A percentile compares a stretch with the other conserved stretches of the same genome.
Evolutionary conservation across 2,113 vertebrate genomes (phyloP).

Genomic region (Brienomyrus brachyistius): DNA sequence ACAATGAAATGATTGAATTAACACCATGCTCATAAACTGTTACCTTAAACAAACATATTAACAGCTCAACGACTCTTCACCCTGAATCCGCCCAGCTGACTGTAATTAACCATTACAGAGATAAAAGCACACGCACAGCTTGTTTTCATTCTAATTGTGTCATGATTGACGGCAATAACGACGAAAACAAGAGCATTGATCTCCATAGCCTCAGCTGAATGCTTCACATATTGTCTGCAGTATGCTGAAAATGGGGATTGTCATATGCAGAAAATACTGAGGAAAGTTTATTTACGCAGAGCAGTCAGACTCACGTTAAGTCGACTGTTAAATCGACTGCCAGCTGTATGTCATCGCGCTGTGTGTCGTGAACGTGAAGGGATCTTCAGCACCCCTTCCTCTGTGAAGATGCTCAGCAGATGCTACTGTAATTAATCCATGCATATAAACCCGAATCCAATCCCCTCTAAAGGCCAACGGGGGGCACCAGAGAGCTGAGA

Average conservation of each 20-base stretch:
- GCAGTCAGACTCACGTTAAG: neutral
- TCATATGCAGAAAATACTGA: neutral
- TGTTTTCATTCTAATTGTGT: neutral
- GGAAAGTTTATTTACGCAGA: neutral
- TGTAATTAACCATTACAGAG: neutral
- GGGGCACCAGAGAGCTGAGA: neutral
- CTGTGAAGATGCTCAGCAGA: neutral
- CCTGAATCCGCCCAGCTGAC: neutral
- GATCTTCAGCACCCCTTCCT: neutral
- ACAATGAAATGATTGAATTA: neutral
- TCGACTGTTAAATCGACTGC: neutral
- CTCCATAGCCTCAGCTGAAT: neutral
- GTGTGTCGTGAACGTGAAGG: neutral
- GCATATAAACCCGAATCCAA: neutral
- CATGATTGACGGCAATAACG: neutral
- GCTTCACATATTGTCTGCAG: neutral
- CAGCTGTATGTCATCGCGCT: neutral
- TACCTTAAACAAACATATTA: neutral
- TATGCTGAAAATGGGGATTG: neutral
- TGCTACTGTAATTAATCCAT: neutral
- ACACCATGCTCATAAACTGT: neutral
- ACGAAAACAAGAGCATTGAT: neutral
- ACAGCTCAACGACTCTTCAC: neutral
- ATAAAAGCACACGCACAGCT: neutral
- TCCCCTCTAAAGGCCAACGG: neutral